phyloP scores from a whole-genome alignment of 2,888 invertebrate genomes.

The Heteropelma amictum region DNA sequence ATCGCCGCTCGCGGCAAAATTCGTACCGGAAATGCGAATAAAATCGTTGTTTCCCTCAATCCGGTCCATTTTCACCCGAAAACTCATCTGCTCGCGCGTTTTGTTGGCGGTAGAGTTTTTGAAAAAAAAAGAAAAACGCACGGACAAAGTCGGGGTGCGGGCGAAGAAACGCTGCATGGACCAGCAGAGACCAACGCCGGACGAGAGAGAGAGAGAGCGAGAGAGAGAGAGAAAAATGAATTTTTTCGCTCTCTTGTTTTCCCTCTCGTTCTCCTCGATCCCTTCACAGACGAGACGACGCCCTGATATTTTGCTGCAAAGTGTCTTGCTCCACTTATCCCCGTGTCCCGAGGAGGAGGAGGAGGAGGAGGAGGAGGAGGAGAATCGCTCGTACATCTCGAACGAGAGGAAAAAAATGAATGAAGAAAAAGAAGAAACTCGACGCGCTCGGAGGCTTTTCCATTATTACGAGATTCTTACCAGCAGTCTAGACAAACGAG shows the following conservation, averaged over 20 bases:
- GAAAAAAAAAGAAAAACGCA: too few relatives aligned
- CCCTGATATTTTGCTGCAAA: slow-evolving; percentile 27
- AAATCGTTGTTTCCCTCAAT: too few relatives aligned
- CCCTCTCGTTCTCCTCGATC: not conserved
- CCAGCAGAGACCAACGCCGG: too few relatives aligned
- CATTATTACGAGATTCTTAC: not conserved
- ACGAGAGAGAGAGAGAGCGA: not conserved
- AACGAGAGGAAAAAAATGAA: not conserved
- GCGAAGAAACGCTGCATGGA: too few relatives aligned
- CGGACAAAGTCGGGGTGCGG: too few relatives aligned
- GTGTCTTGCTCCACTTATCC: slow-evolving; percentile 30
- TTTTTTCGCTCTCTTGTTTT: too few relatives aligned
- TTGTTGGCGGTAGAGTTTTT: too few relatives aligned
- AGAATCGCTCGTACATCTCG: not conserved
- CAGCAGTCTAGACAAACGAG: not conserved
- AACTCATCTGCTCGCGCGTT: too few relatives aligned
- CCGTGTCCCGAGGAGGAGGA: not conserved
- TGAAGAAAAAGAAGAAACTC: not conserved
- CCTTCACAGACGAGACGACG: slow-evolving; percentile 5
- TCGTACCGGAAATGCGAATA: too few relatives aligned
- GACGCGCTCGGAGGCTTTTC: not conserved
- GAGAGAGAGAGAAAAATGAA: not conserved
- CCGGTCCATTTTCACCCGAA: too few relatives aligned
- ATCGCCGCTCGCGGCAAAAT: too few relatives aligned
- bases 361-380: not conserved